Evolutionary conservation across 2,888 invertebrate genomes (phyloP).

Genomic region (Cacoxenus indagator): DNA sequence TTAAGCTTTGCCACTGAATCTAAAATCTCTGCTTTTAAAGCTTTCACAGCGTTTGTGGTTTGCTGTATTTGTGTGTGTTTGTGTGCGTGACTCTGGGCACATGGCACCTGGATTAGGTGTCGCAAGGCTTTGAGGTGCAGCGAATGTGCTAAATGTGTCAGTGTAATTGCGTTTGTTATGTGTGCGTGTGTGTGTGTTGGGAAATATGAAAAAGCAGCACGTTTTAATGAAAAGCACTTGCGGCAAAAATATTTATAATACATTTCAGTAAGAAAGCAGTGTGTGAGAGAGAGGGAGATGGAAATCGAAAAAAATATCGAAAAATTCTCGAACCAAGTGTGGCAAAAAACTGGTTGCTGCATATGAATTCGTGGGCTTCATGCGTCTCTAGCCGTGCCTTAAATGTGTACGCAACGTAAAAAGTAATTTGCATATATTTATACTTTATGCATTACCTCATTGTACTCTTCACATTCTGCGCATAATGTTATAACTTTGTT

Average conservation of each 20-base stretch:
- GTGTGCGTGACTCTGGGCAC: not conserved
- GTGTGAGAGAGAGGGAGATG: not conserved
- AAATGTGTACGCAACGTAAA: slow-evolving; percentile 37
- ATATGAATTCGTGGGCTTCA: too few species aligned
- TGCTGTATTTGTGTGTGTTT: too few species aligned
- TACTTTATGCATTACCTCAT: not conserved
- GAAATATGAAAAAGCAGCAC: slow-evolving; percentile 13
- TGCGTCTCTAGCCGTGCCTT: too few species aligned
- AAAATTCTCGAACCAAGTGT: not conserved
- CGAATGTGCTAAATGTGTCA: not conserved
- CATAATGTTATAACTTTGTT: slow-evolving; percentile 5
- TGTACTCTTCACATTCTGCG: slow-evolving; percentile 41
- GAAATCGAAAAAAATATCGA: not conserved
- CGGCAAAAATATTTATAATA: slow-evolving; percentile 3
- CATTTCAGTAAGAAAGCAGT: not conserved
- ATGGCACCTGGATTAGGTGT: not conserved
- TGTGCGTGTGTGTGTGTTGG: slow-evolving; percentile 10
- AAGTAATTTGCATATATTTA: slow-evolving; percentile 51
- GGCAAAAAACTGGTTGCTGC: too few species aligned
- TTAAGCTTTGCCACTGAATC: not conserved
- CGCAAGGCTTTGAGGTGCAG: not conserved
- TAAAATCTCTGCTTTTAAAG: not conserved
- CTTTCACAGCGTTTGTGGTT: not conserved
- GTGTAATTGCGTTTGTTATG: slow-evolving; percentile 8
- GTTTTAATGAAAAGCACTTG: slow-evolving; percentile 25